Percentiles rank a stretch among this genome's conserved stretches.
Conservation (phyloP, 2,113 vertebrate species). For the Lagenorhynchus albirostris region DNA sequence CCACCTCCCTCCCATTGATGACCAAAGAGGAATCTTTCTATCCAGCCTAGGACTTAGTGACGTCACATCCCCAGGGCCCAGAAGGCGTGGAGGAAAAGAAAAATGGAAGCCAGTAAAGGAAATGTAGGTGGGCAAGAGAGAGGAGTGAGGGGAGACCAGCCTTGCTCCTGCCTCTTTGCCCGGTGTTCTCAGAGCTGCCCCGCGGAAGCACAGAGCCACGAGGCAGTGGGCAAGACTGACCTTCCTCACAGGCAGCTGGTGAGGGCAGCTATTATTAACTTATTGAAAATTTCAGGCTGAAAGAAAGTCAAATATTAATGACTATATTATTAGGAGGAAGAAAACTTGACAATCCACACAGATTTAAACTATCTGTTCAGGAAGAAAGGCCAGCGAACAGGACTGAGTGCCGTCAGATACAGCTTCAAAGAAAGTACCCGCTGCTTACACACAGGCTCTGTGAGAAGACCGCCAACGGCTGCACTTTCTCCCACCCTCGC, state of each 20-base stretch:
- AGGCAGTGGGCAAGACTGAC: not conserved
- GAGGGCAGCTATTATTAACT: not conserved
- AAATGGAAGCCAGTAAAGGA: not conserved
- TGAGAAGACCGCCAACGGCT: not conserved
- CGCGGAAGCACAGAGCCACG: rapidly evolving
- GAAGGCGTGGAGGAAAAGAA: conserved; percentile 47
- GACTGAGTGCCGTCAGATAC: not conserved
- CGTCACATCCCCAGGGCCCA: not conserved
- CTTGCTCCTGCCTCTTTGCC: no score
- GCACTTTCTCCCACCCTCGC: not conserved
- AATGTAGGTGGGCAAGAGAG: not conserved
- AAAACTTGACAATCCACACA: not conserved
- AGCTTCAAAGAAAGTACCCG: not conserved
- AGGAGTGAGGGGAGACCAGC: rapidly evolving
- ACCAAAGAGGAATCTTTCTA: not conserved
- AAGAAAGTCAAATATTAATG: conserved; percentile 39
- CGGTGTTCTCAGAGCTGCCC: not conserved
- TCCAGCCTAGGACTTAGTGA: not conserved
- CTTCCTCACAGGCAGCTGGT: not conserved
- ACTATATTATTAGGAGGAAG: not conserved
- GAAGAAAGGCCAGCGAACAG: not conserved
- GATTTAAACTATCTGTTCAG: not conserved
- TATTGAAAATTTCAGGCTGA: not conserved
- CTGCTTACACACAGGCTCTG: rapidly evolving
- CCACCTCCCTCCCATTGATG: not conserved